Evolutionary conservation across 2,113 vertebrate species (phyloP).

Genomic region (Petrocephalus microphthalmus): DNA sequence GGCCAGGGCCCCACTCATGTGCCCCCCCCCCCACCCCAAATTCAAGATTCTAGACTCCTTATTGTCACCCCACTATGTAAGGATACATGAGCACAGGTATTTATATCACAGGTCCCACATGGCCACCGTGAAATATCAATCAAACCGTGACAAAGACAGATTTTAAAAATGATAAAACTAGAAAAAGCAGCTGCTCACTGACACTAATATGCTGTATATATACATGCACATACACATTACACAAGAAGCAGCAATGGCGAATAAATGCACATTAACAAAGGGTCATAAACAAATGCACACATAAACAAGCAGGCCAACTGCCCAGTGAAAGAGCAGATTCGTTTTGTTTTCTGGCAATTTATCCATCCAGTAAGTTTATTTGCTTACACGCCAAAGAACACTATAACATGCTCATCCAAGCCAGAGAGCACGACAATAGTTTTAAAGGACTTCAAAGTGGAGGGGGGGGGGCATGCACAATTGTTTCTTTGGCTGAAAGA

Average conservation of each 20-base stretch:
- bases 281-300: neutral
- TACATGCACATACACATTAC: neutral
- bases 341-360: neutral
- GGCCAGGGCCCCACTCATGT: neutral
- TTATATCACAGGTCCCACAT: neutral
- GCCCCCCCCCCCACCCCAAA: too few species aligned
- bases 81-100: neutral
- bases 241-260: neutral
- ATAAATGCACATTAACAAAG: neutral
- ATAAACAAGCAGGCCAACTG: neutral
- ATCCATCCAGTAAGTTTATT: slow-evolving; percentile 34
- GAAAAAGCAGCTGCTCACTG: neutral
- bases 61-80: neutral
- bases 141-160: neutral
- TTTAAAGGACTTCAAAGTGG: slow-evolving; percentile 39
- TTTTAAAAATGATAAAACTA: neutral
- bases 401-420: slow-evolving; percentile 47
- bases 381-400: slow-evolving; percentile 47
- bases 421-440: slow-evolving; percentile 42
- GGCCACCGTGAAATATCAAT: too few species aligned
- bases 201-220: neutral
- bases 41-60: neutral
- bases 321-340: neutral
- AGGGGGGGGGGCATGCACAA: slow-evolving; percentile 34
- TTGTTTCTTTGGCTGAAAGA: slow-evolving; percentile 48